Base-by-base conservation (phyloP, 2,113 vertebrate species). In the Apodemus sylvaticus region DNA sequence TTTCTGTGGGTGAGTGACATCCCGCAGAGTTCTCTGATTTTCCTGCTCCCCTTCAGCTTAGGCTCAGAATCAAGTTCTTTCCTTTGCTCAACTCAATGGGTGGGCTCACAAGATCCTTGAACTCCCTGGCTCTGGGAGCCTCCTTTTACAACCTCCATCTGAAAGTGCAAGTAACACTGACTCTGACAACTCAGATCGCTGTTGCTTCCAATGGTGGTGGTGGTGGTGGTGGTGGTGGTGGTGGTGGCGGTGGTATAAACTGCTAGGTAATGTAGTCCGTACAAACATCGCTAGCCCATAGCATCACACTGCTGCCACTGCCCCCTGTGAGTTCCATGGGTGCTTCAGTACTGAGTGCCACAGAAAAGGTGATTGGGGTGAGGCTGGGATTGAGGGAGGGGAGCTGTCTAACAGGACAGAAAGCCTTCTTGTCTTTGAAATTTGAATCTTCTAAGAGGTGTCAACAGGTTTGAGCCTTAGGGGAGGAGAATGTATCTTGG, bases 201-300 rank as follows among this genome's bases (percentile, higher is more conserved):
- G 0, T 71, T 86, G 36, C 45, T 79, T 79, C 91, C 77, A 86
- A n/a, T n/a, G n/a, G n/a, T n/a, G n/a, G n/a, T n/a, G n/a, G n/a
- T n/a, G n/a, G n/a, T n/a, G n/a, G n/a, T n/a, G n/a, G n/a, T n/a
- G n/a, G n/a, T n/a, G n/a, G n/a, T n/a, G n/a, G n/a, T n/a, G n/a
- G n/a, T n/a, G 34, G 58, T 45, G 36, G 39, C 55, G 87, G 82
- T 31, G 17, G 11, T 22, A 6, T 48, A 29, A 19, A 66, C 24
- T 11, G 17, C 7, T 51, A 36, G 2, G 0, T 5, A n/a, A 31
- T 2, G 29, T 3, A 42, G 26, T 1, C 0, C 4, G 19, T 7
- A 20, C 58, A 89, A 62, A 64, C 39, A 74, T 68, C 70, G 7
- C 16, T 42, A 1, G 20, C 29, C n/a, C 36, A 31, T 9, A 34